Percentiles rank a stretch among this genome's conserved stretches.
phyloP scores from a whole-genome alignment of 2,797 vertebrate genomes.

The Myotis daubentonii region DNA sequence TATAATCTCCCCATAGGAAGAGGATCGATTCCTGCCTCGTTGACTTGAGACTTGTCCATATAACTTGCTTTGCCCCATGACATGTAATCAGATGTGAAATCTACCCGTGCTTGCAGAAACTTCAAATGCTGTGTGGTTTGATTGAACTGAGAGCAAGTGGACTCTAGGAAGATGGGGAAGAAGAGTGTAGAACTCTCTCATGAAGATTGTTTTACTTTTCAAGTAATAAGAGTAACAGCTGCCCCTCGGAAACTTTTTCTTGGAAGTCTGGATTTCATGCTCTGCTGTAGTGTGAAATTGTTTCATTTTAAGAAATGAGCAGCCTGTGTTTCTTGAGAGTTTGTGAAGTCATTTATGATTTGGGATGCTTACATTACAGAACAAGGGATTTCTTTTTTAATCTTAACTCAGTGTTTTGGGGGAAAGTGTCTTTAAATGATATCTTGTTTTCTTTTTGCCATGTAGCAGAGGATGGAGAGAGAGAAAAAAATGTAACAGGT shows the following conservation, averaged over 20 bases:
- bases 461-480: background rate
- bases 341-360: slow-evolving; percentile 38
- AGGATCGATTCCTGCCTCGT: background rate
- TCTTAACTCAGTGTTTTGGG: background rate
- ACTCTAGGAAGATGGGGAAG: background rate
- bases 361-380: slow-evolving; percentile 30
- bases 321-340: slow-evolving; percentile 4
- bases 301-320: background rate
- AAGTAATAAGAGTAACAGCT: slow-evolving; percentile 45
- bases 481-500: background rate
- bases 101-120: background rate
- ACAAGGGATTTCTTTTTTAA: slow-evolving; percentile 3
- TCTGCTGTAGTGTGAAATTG: slow-evolving; percentile 45
- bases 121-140: background rate
- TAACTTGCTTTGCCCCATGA: background rate
- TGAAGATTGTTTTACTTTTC: slow-evolving; percentile 8
- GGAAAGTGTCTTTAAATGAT: background rate
- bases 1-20: too few species aligned
- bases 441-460: slow-evolving; percentile 46
- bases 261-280: slow-evolving; percentile 29
- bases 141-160: background rate
- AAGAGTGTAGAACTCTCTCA: background rate
- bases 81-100: background rate
- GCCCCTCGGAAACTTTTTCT: slow-evolving; percentile 24
- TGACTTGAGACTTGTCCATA: background rate